These are phyloP conservation scores for Teleopsis dalmanni DNA, from an alignment of 1,140 invertebrate species.

Conservation along the genomic window DNA sequence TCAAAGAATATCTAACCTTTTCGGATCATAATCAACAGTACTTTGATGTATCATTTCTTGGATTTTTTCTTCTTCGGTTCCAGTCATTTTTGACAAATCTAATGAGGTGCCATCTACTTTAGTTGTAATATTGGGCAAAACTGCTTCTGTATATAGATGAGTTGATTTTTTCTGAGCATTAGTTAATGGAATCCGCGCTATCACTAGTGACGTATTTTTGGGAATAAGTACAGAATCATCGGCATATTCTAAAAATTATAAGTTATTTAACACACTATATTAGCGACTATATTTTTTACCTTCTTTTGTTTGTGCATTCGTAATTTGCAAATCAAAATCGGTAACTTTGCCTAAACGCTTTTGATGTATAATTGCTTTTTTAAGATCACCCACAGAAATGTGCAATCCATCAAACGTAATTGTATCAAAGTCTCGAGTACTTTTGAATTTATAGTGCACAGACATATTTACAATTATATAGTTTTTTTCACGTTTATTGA, in stretches of 20 bases:
- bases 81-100: slow-evolving; percentile 83
- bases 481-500: neutral
- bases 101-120: slow-evolving; percentile 40
- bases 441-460: slow-evolving; percentile 98
- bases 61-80: slow-evolving; percentile 94
- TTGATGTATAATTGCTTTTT: slow-evolving; percentile 90
- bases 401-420: slow-evolving; percentile 94
- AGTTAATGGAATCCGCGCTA: slow-evolving; percentile 81
- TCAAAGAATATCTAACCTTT: slow-evolving; percentile 63
- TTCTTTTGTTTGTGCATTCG: slow-evolving; percentile 96
- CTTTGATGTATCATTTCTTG: slow-evolving; percentile 95
- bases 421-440: slow-evolving; percentile 87
- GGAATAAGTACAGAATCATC: slow-evolving; percentile 87
- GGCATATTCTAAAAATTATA: slow-evolving; percentile 66
- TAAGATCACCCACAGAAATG: slow-evolving; percentile 89
- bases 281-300: slow-evolving; percentile 49
- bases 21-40: slow-evolving; percentile 91
- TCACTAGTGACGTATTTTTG: slow-evolving; percentile 95
- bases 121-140: slow-evolving; percentile 20
- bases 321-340: slow-evolving; percentile 93
- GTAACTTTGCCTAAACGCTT: slow-evolving; percentile 88
- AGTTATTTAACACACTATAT: neutral
- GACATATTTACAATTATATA: slow-evolving; percentile 57
- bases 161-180: slow-evolving; percentile 67
- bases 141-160: slow-evolving; percentile 46